Base-by-base conservation (phyloP, 2,113 vertebrate species). In the Bungarus multicinctus region DNA sequence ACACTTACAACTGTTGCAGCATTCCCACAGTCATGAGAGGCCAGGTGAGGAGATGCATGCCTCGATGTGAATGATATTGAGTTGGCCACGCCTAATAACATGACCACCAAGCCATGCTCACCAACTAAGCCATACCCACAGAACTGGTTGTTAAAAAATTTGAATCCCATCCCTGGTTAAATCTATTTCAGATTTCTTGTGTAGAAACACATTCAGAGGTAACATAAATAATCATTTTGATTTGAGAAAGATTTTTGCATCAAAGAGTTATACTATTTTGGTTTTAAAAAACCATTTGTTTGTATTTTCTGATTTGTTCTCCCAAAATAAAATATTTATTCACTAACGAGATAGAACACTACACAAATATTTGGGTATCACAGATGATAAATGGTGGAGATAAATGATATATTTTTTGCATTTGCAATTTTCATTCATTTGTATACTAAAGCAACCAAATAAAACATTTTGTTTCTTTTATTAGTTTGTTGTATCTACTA, bases 401-500 rank as follows among this genome's bases (percentile, higher is more conserved):
- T 90, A 22, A 96, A 85, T 95, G 94, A 10, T 90, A 90, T 89
- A 94, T 34, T 69, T 95, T 94, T 95, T 18, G 90, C 18, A 54
- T 93, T 97, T 94, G 34, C 92, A 90, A 85, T 91, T 25, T 60
- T 22, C 91, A 2, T 91, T 25, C 87, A 12, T 88, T 81, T 90
- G 60, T 86, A 81, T 30, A 91, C 54, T 93, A 90, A 34, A 52
- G 25, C 11, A 85, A 74, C 23, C 34, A 85, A 27, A 54, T 16
- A 94, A 90, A 92, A 22, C 18, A 94, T 96, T 96, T 93, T 94
- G 74, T 93, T 95, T 93, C 93, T 94, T 50, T 81, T 94, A 50
- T 89, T 94, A 89, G 90, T 85, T 92, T 94, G 94, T 94, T 94
- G 74, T 92, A 95, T n/a, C 60, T 90, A 87, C 53, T 81, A 91